A percentile compares a stretch with the other conserved stretches of the same genome.
Evolutionary conservation across 2,888 invertebrate genomes (phyloP).

Genomic region (Sipunculus nudus): DNA sequence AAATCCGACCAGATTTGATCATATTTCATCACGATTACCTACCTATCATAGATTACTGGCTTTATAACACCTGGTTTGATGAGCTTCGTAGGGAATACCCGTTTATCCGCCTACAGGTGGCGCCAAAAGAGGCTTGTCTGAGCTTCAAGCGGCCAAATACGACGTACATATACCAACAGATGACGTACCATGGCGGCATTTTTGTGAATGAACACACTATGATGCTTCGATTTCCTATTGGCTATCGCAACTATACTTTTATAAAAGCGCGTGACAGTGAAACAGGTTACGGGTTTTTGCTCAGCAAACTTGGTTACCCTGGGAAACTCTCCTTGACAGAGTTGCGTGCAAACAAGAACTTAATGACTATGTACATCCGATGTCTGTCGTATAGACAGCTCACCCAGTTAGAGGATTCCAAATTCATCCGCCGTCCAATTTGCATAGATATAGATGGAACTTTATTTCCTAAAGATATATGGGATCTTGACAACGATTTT

Average conservation of each 20-base stretch:
- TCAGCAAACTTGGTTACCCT: conserved; percentile 22
- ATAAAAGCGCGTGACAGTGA: conserved; percentile 24
- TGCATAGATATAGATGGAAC: conserved; percentile 18
- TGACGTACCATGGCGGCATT: conserved; percentile 48
- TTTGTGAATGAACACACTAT: conserved; percentile 47
- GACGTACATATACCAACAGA: conserved; percentile 36
- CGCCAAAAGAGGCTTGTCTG: conserved; percentile 20
- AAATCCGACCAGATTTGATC: conserved; percentile 53
- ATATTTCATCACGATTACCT: conserved; percentile 46
- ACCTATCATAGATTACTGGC: conserved; percentile 46
- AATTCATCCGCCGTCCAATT: too few relatives aligned
- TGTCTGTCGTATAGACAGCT: too few relatives aligned
- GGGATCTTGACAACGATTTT: conserved; percentile 40
- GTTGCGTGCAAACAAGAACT: too few relatives aligned
- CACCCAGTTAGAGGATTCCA: too few relatives aligned
- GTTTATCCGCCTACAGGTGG: background rate
- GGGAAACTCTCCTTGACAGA: background rate
- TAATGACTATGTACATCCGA: too few relatives aligned
- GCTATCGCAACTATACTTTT: conserved; percentile 12
- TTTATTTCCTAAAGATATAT: conserved; percentile 50
- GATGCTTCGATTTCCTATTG: conserved; percentile 22
- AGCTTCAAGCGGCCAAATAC: conserved; percentile 14
- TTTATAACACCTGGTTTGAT: conserved; percentile 44
- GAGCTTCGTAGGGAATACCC: background rate
- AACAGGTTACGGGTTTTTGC: conserved; percentile 20